Percentiles rank a stretch among this genome's conserved stretches.
phyloP scores from a whole-genome alignment of 2,113 vertebrate genomes.

The Corythoichthys haematopterus region DNA sequence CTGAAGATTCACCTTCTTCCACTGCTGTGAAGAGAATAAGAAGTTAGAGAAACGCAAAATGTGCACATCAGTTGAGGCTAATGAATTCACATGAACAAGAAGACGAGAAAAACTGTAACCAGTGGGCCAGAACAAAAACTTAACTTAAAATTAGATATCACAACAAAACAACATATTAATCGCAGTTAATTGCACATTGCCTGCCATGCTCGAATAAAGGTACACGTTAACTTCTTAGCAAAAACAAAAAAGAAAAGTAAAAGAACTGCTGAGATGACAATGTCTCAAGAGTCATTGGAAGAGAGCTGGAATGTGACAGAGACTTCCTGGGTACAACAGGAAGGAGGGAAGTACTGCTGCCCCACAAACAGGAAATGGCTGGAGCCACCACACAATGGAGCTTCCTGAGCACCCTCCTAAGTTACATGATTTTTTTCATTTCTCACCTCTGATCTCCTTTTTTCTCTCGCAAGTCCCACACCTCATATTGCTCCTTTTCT shows the following conservation, averaged over 20 bases:
- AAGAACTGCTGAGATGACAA: slow-evolving; percentile 11
- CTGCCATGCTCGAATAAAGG: background rate
- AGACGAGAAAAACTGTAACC: background rate
- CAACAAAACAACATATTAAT: background rate
- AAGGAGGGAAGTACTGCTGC: slow-evolving; percentile 74
- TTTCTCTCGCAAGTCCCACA: slow-evolving; percentile 13
- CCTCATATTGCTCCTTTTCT: slow-evolving; percentile 13
- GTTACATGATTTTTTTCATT: slow-evolving; percentile 16
- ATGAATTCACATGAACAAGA: background rate
- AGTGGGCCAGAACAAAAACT: background rate
- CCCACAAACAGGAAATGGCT: slow-evolving; percentile 78
- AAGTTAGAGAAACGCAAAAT: slow-evolving; percentile 11
- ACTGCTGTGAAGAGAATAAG: slow-evolving; percentile 67
- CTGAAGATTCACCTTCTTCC: slow-evolving; percentile 90
- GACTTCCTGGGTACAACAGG: slow-evolving; percentile 71
- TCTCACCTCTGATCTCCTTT: slow-evolving; percentile 46
- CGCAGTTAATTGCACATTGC: background rate
- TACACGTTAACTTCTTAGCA: background rate
- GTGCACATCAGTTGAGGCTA: background rate
- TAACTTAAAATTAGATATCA: background rate
- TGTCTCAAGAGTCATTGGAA: slow-evolving; percentile 19
- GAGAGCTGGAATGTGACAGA: slow-evolving; percentile 61
- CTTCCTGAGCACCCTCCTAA: slow-evolving; percentile 51
- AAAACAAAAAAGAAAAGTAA: slow-evolving; percentile 13
- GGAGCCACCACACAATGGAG: slow-evolving; percentile 72